These are phyloP conservation scores for Ophiodon elongatus DNA, from an alignment of 2,113 vertebrate species.

Conservation along the genomic window DNA sequence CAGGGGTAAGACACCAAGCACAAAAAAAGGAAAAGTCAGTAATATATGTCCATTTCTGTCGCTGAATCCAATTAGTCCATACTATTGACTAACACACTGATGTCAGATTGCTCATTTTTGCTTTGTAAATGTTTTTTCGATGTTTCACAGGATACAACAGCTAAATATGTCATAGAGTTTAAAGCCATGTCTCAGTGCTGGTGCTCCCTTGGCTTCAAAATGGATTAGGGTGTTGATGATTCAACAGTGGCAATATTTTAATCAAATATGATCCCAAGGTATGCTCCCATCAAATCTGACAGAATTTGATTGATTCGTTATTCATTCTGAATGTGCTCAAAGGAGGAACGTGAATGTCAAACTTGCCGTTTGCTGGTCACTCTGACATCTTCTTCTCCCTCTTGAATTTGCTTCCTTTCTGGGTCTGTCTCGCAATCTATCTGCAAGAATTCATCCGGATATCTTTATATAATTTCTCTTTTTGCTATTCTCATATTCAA, in stretches of 20 bases:
- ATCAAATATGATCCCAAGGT: constrained; percentile 52
- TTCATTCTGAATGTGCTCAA: constrained; percentile 34
- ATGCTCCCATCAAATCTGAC: constrained; percentile 49
- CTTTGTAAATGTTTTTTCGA: neutral
- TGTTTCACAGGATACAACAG: neutral
- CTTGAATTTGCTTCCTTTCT: constrained; percentile 3
- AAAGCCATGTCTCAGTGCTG: constrained; percentile 1
- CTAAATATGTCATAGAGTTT: constrained; percentile 19
- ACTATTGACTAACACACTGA: neutral
- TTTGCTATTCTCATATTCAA: neutral
- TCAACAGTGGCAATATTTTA: constrained; percentile 54
- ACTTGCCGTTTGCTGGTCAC: constrained; percentile 7
- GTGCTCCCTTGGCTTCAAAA: constrained; percentile 30
- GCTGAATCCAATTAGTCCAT: constrained; percentile 7
- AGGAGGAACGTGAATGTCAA: constrained; percentile 13
- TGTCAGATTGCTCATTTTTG: neutral
- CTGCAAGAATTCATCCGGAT: neutral
- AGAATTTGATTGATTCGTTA: constrained; percentile 60
- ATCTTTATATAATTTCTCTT: neutral
- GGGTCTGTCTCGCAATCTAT: neutral
- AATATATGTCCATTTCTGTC: neutral
- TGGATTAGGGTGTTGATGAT: constrained; percentile 52
- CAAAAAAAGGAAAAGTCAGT: neutral
- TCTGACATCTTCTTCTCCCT: constrained; percentile 14
- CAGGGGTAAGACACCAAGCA: neutral